A percentile compares a stretch with the other conserved stretches of the same genome.
These are phyloP conservation scores for Tiliacea aurago DNA, from an alignment of 2,888 invertebrate species.

Conservation along the genomic window DNA sequence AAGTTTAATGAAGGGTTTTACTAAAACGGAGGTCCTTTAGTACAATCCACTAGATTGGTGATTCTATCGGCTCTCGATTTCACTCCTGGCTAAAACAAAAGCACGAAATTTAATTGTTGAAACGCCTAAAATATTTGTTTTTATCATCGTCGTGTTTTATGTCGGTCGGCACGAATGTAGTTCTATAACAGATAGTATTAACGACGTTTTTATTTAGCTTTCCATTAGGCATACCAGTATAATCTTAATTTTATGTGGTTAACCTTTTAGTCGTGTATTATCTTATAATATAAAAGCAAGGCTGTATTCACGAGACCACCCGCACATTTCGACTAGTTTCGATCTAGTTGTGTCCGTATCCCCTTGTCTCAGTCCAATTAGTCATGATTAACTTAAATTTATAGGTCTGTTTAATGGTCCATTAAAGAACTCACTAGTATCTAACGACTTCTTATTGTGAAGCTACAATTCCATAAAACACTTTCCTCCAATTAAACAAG, in stretches of 20 bases:
- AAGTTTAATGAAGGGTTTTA: constrained; percentile 87
- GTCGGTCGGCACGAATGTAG: constrained; percentile 70
- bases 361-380: constrained; percentile 85
- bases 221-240: constrained; percentile 75
- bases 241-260: constrained; percentile 86
- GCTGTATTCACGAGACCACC: constrained; percentile 83
- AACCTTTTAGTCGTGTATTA: constrained; percentile 81
- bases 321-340: constrained; percentile 70
- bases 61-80: constrained; percentile 69
- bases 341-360: constrained; percentile 69
- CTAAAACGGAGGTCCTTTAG: constrained; percentile 80
- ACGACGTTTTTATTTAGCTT: constrained; percentile 76
- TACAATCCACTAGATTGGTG: constrained; percentile 80
- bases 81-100: constrained; percentile 51
- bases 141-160: constrained; percentile 71
- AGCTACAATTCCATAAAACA: constrained; percentile 84
- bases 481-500: constrained; percentile 83
- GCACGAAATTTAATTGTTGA: constrained; percentile 57
- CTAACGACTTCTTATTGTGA: constrained; percentile 84
- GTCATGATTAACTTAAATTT: constrained; percentile 89
- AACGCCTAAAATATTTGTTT: constrained; percentile 67
- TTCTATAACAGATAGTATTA: constrained; percentile 76
- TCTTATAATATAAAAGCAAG: constrained; percentile 78
- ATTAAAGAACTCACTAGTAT: constrained; percentile 84
- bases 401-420: constrained; percentile 87